Conservation (phyloP, 2,797 vertebrate species). For the Onychomys leucogaster region DNA sequence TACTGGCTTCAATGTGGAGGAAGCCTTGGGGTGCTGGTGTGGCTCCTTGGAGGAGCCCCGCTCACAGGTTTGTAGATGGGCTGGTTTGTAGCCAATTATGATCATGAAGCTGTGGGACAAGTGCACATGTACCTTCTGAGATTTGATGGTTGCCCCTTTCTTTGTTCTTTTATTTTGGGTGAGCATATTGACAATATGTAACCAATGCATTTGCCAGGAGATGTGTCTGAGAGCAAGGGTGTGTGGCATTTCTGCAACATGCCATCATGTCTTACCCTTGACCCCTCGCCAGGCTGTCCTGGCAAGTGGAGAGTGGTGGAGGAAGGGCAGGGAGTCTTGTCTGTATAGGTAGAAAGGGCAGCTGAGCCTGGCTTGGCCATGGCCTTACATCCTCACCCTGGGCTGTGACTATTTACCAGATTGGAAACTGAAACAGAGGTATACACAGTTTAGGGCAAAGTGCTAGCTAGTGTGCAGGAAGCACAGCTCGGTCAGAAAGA, state of each 20-base stretch:
- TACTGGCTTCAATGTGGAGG: background rate
- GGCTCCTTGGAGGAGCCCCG: background rate
- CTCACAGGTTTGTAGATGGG: background rate
- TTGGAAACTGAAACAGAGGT: constrained; percentile 60
- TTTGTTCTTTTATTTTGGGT: background rate
- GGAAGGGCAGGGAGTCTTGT: background rate
- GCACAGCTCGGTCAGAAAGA: background rate
- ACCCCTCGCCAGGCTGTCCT: background rate
- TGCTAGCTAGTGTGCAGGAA: background rate
- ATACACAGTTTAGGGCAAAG: no score
- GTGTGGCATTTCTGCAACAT: background rate
- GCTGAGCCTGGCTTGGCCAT: background rate
- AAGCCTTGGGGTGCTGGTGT: background rate
- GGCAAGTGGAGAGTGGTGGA: background rate
- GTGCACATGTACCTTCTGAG: background rate
- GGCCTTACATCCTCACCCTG: accelerated
- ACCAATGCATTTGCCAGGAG: background rate
- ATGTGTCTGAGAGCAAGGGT: background rate
- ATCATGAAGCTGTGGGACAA: no score
- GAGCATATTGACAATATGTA: background rate
- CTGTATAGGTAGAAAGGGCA: background rate
- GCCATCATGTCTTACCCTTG: background rate
- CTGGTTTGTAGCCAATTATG: background rate
- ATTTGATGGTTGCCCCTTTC: no score
- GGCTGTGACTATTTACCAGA: background rate